phyloP scores from a whole-genome alignment of 2,888 invertebrate genomes.

The Anaspis maculata region DNA sequence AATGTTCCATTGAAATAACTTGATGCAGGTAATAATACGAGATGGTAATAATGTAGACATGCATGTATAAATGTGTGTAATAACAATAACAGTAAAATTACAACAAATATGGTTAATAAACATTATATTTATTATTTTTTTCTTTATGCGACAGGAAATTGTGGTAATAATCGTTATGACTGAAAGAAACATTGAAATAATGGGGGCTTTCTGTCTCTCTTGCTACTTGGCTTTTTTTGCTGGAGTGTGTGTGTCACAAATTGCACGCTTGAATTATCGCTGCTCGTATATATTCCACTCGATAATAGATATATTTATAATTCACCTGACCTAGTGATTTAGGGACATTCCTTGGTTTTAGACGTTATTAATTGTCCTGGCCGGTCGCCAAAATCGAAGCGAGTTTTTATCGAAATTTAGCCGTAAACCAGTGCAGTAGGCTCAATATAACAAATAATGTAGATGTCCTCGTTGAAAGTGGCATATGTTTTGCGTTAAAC shows the following conservation, averaged over 20 bases:
- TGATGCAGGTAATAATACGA: no score
- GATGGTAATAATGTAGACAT: constrained; percentile 13
- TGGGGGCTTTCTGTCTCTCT: constrained; percentile 9
- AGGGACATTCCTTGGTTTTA: no score
- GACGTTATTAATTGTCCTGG: no score
- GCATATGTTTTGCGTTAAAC: constrained; percentile 30
- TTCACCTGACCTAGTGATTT: no score
- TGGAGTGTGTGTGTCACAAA: no score
- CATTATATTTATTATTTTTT: constrained; percentile 28
- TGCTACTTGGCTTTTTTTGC: constrained; percentile 6
- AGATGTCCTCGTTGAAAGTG: constrained; percentile 25
- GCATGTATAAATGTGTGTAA: constrained; percentile 19
- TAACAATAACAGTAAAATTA: constrained; percentile 29
- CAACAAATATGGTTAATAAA: constrained; percentile 26
- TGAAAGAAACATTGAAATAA: constrained; percentile 18
- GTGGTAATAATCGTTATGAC: constrained; percentile 26
- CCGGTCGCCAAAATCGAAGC: no score
- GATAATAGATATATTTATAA: no score
- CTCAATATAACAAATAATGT: no score
- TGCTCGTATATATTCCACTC: no score
- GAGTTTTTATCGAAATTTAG: no score
- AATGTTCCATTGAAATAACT: constrained; percentile 15
- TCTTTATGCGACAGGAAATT: constrained; percentile 28
- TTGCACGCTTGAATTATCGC: no score
- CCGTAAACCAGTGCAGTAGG: no score